These are phyloP conservation scores for Melanotaenia nigrans DNA, from an alignment of 2,797 vertebrate genomes.

Conservation along the genomic window DNA sequence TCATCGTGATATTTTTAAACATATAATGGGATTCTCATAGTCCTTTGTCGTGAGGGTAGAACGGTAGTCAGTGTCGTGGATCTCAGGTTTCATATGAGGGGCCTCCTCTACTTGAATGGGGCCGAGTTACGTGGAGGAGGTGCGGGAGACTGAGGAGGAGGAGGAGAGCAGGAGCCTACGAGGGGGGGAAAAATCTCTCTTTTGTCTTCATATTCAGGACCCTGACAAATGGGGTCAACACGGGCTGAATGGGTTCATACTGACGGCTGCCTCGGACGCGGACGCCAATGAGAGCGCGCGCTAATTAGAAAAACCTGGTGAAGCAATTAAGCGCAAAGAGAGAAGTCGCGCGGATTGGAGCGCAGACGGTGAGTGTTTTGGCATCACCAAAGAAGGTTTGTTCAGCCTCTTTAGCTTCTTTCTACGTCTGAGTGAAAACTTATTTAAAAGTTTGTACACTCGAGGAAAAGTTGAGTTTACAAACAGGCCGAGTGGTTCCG, in stretches of 20 bases:
- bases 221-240: constrained; percentile 72
- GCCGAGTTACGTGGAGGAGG: constrained; percentile 68
- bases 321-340: constrained; percentile 70
- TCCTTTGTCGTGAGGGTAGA: constrained; percentile 28
- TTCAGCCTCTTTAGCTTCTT: no score
- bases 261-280: constrained; percentile 36
- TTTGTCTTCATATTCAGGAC: constrained; percentile 57
- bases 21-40: constrained; percentile 22
- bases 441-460: not conserved
- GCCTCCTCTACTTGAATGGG: constrained; percentile 68
- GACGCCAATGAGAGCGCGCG: constrained; percentile 54
- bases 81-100: constrained; percentile 76
- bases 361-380: constrained; percentile 61
- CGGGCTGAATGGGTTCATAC: constrained; percentile 57
- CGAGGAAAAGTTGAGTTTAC: not conserved
- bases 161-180: constrained; percentile 35
- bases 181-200: constrained; percentile 35
- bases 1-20: constrained; percentile 24
- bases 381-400: not conserved
- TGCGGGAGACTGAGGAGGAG: constrained; percentile 26
- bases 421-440: not conserved
- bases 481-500: constrained; percentile 3
- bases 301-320: constrained; percentile 79
- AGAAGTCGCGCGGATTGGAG: constrained; percentile 43
- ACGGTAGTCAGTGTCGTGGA: constrained; percentile 59